phyloP scores from a whole-genome alignment of 2,888 invertebrate genomes.

The Phytoseiulus persimilis region DNA sequence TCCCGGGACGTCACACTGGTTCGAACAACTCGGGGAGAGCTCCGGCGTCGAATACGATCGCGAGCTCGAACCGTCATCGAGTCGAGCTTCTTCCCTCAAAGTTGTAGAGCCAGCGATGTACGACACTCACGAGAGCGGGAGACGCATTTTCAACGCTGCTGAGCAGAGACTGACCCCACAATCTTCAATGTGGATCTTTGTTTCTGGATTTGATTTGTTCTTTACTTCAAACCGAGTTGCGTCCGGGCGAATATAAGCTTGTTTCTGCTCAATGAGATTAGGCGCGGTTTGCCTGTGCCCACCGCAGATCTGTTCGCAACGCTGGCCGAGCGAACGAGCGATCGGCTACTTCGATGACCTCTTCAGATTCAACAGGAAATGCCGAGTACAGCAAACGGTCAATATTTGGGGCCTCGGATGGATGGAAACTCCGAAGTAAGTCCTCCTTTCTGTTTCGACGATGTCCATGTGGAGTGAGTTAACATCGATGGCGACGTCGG shows the following conservation, averaged over 20 bases:
- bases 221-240: neutral
- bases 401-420: neutral
- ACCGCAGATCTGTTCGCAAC: neutral
- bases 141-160: too few relatives aligned
- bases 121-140: too few relatives aligned
- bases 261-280: neutral
- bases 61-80: too few relatives aligned
- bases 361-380: neutral
- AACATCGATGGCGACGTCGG: too few relatives aligned
- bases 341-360: neutral
- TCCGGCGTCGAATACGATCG: too few relatives aligned
- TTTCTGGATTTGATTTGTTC: neutral
- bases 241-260: neutral
- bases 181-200: neutral
- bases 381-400: neutral
- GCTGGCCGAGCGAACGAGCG: neutral
- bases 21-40: too few relatives aligned
- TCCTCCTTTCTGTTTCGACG: too few relatives aligned
- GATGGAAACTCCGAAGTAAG: too few relatives aligned
- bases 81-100: too few relatives aligned
- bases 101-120: too few relatives aligned
- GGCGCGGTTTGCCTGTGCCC: neutral
- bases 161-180: neutral
- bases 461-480: too few relatives aligned
- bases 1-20: too few relatives aligned